A percentile compares a stretch with the other conserved stretches of the same genome.
Conservation (phyloP, 2,888 invertebrate genomes). For the Synanthedon formicaeformis region DNA sequence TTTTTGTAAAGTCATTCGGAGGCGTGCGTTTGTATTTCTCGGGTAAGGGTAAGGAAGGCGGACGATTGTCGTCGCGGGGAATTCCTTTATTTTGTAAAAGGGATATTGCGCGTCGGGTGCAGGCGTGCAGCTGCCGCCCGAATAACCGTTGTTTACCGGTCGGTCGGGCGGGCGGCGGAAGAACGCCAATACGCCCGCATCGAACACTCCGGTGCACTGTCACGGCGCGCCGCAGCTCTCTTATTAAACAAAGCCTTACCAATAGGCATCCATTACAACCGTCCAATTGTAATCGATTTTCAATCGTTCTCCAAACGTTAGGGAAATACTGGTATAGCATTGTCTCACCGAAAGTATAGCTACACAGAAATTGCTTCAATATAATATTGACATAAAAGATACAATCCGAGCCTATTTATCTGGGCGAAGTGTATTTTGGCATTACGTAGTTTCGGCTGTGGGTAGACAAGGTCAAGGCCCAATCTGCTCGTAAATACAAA, state of each 20-base stretch:
- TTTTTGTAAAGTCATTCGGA: constrained; percentile 68
- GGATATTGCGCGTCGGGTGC: constrained; percentile 69
- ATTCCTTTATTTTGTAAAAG: constrained; percentile 65
- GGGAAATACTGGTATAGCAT: constrained; percentile 9
- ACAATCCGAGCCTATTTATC: constrained; percentile 29
- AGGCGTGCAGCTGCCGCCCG: constrained; percentile 50
- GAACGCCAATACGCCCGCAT: constrained; percentile 33
- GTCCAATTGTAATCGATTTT: neutral
- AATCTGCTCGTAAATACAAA: constrained; percentile 58
- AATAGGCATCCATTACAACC: neutral
- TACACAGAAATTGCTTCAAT: neutral
- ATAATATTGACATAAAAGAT: too few relatives aligned
- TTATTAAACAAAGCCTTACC: constrained; percentile 27
- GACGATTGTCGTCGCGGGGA: constrained; percentile 61
- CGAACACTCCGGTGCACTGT: constrained; percentile 29
- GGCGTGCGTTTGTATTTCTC: constrained; percentile 69
- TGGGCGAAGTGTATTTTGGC: constrained; percentile 33
- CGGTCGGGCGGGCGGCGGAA: constrained; percentile 8
- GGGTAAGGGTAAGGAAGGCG: constrained; percentile 57
- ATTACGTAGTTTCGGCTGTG: constrained; percentile 8
- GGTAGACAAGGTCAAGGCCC: constrained; percentile 40
- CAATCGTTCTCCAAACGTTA: neutral
- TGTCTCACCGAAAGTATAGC: neutral
- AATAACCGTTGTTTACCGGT: constrained; percentile 51
- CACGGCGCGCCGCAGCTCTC: constrained; percentile 18